These are phyloP conservation scores for Myotis pilosus DNA, from an alignment of 2,797 vertebrate genomes.

Conservation along the genomic window DNA sequence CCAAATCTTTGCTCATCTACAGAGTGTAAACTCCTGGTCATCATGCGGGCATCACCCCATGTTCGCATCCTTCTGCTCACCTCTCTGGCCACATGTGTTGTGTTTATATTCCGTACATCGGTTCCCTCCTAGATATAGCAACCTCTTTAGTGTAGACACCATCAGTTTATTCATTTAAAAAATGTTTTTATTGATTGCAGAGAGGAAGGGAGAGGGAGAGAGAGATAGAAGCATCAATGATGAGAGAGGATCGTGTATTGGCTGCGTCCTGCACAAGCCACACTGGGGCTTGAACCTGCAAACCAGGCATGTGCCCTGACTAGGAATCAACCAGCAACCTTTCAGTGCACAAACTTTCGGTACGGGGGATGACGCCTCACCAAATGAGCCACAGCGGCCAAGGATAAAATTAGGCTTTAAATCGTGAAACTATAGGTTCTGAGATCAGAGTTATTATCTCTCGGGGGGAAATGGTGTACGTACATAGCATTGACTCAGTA, in stretches of 20 bases:
- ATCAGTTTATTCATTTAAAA: background rate
- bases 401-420: background rate
- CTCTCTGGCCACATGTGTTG: background rate
- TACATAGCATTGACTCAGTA: background rate
- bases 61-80: background rate
- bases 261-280: background rate
- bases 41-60: background rate
- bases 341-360: background rate
- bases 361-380: background rate
- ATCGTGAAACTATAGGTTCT: background rate
- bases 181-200: background rate
- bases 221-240: background rate
- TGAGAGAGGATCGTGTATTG: background rate
- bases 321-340: background rate
- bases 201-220: background rate
- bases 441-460: background rate
- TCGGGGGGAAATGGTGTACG: background rate
- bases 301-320: background rate
- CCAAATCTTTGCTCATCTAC: background rate
- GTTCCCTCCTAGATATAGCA: background rate
- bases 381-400: background rate
- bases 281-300: background rate
- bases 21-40: background rate
- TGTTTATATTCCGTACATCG: background rate
- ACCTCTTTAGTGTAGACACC: background rate